A percentile compares a stretch with the other conserved stretches of the same genome.
phyloP scores from a whole-genome alignment of 2,797 vertebrate genomes.

The Macrochelys suwanniensis region DNA sequence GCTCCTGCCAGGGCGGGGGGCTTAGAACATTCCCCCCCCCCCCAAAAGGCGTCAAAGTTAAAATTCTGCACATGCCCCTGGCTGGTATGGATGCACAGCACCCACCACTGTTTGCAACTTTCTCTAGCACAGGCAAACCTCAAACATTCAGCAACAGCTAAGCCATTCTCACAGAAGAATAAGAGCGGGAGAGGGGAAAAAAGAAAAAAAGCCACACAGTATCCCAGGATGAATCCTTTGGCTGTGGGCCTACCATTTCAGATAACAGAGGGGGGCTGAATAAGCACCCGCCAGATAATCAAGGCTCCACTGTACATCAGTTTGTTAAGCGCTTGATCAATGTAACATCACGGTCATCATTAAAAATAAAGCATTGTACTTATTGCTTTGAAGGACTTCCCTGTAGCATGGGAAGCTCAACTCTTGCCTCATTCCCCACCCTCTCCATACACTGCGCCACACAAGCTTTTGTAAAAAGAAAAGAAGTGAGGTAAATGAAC shows the following conservation, averaged over 20 bases:
- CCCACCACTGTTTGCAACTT: background rate
- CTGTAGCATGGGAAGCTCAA: conserved; percentile 17
- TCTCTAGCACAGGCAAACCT: background rate
- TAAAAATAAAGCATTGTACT: background rate
- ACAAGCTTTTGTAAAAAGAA: background rate
- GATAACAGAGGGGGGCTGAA: conserved; percentile 4
- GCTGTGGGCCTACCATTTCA: background rate
- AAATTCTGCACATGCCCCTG: no score
- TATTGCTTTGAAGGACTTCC: conserved; percentile 1
- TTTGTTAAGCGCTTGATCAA: conserved; percentile 1
- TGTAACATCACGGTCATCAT: background rate
- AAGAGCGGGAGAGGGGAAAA: background rate
- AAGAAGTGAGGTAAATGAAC: conserved; percentile 51
- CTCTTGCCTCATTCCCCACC: background rate
- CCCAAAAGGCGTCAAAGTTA: no score
- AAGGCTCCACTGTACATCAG: background rate
- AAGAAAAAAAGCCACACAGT: background rate
- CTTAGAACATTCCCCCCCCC: no score
- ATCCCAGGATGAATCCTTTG: background rate
- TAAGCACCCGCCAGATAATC: conserved; percentile 35
- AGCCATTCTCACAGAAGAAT: background rate
- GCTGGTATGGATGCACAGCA: background rate
- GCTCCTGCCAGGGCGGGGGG: no score
- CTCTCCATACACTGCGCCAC: background rate
- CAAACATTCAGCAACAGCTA: background rate